A percentile compares a stretch with the other conserved stretches of the same genome.
Conservation (phyloP, 2,888 invertebrate genomes). For the Nomada lathburiana region DNA sequence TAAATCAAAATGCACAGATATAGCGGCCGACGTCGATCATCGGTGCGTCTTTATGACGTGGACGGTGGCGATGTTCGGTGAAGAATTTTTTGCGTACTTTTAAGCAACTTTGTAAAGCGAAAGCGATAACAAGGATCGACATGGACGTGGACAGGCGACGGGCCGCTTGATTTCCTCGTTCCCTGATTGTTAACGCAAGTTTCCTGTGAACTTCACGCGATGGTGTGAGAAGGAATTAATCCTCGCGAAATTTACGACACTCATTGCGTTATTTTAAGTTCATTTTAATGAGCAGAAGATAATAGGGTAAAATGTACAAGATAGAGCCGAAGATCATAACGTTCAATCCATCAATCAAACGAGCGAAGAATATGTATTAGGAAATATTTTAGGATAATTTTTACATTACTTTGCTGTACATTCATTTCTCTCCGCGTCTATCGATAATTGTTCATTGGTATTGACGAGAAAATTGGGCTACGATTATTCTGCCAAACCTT, state of each 20-base stretch:
- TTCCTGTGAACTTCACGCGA: not conserved
- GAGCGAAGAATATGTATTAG: conserved; percentile 69
- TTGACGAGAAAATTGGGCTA: conserved; percentile 40
- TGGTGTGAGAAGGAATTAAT: not conserved
- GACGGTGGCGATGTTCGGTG: conserved; percentile 12
- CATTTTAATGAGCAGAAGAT: not conserved
- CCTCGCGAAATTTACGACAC: no score
- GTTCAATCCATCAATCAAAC: conserved; percentile 21
- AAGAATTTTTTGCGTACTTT: conserved; percentile 43
- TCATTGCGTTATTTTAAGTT: conserved; percentile 8
- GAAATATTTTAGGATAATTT: conserved; percentile 72
- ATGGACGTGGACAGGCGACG: not conserved
- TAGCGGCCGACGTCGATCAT: conserved; percentile 26
- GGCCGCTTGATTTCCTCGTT: not conserved
- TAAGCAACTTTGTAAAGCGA: conserved; percentile 51
- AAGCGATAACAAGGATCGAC: conserved; percentile 29
- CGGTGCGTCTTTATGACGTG: not conserved
- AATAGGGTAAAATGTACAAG: not conserved
- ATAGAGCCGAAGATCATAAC: not conserved
- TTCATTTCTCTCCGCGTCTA: conserved; percentile 24
- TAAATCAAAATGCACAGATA: conserved; percentile 74
- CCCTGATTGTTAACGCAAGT: not conserved
- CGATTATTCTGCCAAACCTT: conserved; percentile 11
- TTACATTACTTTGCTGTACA: conserved; percentile 64
- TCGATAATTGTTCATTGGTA: conserved; percentile 46